phyloP scores from a whole-genome alignment of 2,888 invertebrate genomes.

The Dynastes tityus region DNA sequence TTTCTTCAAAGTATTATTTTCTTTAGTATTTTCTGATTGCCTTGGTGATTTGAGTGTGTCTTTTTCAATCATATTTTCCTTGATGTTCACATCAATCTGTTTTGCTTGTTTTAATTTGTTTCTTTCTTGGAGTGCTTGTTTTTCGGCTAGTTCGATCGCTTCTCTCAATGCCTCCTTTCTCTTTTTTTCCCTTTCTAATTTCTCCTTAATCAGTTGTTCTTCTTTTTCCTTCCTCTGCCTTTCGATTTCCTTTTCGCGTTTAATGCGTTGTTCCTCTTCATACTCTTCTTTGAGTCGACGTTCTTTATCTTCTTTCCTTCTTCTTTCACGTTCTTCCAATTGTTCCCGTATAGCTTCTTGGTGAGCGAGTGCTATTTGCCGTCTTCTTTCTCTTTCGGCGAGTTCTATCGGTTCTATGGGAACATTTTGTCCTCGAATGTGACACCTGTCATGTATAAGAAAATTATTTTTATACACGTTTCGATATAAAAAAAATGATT shows the following conservation, averaged over 20 bases:
- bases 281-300: constrained; percentile 83
- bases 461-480: neutral
- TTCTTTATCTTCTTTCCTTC: constrained; percentile 84
- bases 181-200: constrained; percentile 80
- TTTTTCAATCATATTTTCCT: constrained; percentile 69
- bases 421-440: constrained; percentile 89
- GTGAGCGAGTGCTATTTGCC: constrained; percentile 88
- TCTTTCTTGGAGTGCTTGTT: constrained; percentile 75
- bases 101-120: constrained; percentile 64
- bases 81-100: constrained; percentile 67
- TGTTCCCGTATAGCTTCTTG: constrained; percentile 90
- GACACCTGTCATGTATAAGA: constrained; percentile 72
- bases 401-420: constrained; percentile 85
- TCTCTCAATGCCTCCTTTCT: constrained; percentile 84
- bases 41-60: constrained; percentile 57
- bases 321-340: constrained; percentile 86
- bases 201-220: constrained; percentile 77
- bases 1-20: constrained; percentile 38
- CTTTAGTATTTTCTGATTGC: constrained; percentile 45
- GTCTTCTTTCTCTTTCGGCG: constrained; percentile 86
- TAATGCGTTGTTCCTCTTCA: constrained; percentile 85
- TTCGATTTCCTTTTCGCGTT: constrained; percentile 82
- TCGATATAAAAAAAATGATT: neutral
- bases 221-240: constrained; percentile 82
- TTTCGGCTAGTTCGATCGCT: constrained; percentile 82